A percentile compares a stretch with the other conserved stretches of the same genome.
These are phyloP conservation scores for Esperia sulphurella DNA, from an alignment of 2,888 invertebrate genomes.

Conservation along the genomic window DNA sequence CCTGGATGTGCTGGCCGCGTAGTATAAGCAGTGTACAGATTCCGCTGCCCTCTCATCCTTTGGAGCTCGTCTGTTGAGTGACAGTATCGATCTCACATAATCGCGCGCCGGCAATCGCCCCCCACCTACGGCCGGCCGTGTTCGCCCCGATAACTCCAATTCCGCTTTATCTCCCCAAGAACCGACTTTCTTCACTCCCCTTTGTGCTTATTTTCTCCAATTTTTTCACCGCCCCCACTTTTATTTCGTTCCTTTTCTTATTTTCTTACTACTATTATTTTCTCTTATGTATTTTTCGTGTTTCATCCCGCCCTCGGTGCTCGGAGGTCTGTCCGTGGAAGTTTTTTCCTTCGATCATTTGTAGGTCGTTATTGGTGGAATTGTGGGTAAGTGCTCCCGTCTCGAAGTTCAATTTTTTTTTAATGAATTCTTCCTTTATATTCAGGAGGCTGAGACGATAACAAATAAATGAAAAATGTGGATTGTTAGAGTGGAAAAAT, in stretches of 20 bases:
- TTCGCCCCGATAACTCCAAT: conserved; percentile 77
- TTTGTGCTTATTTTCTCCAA: conserved; percentile 76
- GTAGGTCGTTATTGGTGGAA: conserved; percentile 69
- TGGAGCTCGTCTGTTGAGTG: conserved; percentile 45
- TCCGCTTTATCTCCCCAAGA: conserved; percentile 74
- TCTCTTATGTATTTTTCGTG: conserved; percentile 75
- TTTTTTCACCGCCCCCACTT: conserved; percentile 68
- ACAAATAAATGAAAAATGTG: conserved; percentile 50
- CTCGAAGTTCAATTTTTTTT: conserved; percentile 57
- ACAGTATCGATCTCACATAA: conserved; percentile 75
- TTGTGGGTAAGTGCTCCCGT: conserved; percentile 62
- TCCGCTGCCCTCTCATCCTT: not conserved
- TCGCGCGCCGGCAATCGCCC: conserved; percentile 57
- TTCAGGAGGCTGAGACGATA: conserved; percentile 39
- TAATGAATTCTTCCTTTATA: conserved; percentile 69
- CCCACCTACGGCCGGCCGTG: conserved; percentile 57
- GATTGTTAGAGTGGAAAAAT: conserved; percentile 27
- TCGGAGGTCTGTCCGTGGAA: conserved; percentile 35
- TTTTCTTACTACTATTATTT: conserved; percentile 74
- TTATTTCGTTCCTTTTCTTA: conserved; percentile 67
- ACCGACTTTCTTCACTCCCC: conserved; percentile 70
- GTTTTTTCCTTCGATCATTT: conserved; percentile 68
- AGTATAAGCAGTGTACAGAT: too few relatives aligned
- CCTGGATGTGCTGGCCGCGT: too few relatives aligned
- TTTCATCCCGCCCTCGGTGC: conserved; percentile 50